A percentile compares a stretch with the other conserved stretches of the same genome.
phyloP scores from a whole-genome alignment of 2,113 vertebrate species.

The Gallinago undulata region DNA sequence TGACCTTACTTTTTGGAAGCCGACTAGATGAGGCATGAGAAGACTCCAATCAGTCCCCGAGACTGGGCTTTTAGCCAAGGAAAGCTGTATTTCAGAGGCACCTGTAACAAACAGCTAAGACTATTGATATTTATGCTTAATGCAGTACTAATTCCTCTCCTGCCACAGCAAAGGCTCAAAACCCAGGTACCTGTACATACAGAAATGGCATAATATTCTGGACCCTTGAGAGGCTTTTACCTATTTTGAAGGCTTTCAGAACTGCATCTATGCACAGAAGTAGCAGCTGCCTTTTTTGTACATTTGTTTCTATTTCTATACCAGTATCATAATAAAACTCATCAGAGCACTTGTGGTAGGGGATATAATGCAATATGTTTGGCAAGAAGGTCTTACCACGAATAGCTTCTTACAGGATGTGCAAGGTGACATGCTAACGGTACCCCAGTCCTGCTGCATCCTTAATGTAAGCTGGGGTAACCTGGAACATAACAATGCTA shows the following conservation, averaged over 20 bases:
- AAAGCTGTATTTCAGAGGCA: constrained; percentile 5
- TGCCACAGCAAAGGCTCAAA: background rate
- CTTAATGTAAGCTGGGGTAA: background rate
- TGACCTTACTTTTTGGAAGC: background rate
- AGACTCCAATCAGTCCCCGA: background rate
- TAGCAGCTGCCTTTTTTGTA: background rate
- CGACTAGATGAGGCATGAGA: background rate
- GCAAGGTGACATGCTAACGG: background rate
- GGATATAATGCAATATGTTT: background rate
- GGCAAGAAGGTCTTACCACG: background rate
- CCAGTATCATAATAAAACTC: background rate
- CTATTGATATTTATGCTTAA: background rate
- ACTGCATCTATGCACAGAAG: background rate
- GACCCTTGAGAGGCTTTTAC: background rate
- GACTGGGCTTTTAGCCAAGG: background rate
- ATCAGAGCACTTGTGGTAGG: background rate
- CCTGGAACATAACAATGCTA: background rate
- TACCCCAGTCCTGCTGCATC: background rate
- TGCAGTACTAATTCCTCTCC: background rate
- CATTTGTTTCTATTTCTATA: background rate
- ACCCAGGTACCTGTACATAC: background rate
- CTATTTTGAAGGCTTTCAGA: background rate
- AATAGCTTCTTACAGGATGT: background rate
- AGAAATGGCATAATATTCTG: background rate
- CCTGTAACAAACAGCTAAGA: background rate